Base-by-base conservation (phyloP, 2,888 invertebrate species). In the Cacoxenus indagator region DNA sequence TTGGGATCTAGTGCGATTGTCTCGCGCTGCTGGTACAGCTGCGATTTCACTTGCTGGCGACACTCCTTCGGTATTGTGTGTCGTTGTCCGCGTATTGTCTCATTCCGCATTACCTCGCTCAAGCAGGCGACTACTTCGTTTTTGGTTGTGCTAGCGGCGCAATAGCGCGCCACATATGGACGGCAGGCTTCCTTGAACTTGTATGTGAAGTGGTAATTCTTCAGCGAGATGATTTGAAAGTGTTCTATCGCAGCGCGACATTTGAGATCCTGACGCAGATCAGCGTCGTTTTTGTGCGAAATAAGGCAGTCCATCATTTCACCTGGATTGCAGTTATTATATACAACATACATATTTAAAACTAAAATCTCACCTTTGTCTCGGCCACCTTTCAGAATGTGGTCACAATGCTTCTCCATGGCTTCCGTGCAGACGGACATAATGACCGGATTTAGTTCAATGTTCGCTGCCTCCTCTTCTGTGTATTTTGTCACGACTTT, bases 171-270 rank as follows among this genome's bases (percentile, higher is more conserved):
- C 0, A 96, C 96, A 86, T 94, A 93, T 2, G 92, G 91, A 79
- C 94, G 94, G 83, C 99, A 99, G 0, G 97, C 95, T 86, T 97
- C 93, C 89, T 98, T 97, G 87, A 99, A 99, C 87, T 96, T 96
- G 82, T 94, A 94, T 0, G 95, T 96, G 86, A 98, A 99, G 81
- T 93, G 94, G 88, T 96, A 97, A 88, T 96, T 96, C 87, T 97
- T 96, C 74, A 99, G 87, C 2, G 96, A 94, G 72, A 98, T 94
- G 71, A 99, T 90, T 89, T 99, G 99, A 85, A 98, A 97, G 89
- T 99, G 99, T 89, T 99, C 98, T 64, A 99, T 94, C 71, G 97
- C 96, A 45, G 95, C 95, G 73, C 94, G 91, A 88, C 99, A 99
- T 87, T 97, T 96, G 0, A 89, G 79, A 84, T 94, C 93, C 19